Conservation (phyloP, 2,888 invertebrate species). For the Sesia apiformis region DNA sequence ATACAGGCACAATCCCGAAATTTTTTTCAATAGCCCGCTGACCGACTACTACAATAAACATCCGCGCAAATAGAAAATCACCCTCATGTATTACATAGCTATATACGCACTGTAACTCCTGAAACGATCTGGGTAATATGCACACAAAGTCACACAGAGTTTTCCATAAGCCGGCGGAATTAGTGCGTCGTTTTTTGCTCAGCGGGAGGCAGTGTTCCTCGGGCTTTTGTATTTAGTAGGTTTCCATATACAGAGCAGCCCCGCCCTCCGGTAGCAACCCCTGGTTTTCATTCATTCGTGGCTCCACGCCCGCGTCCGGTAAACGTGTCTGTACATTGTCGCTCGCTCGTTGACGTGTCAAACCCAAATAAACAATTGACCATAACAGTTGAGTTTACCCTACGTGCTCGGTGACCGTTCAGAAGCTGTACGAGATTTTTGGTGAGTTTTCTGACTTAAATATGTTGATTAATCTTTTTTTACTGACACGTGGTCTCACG, state of each 20-base stretch:
- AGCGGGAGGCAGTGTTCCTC: slow-evolving; percentile 5
- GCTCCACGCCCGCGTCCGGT: slow-evolving; percentile 26
- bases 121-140: slow-evolving; percentile 20
- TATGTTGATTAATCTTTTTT: not conserved
- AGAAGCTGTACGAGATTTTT: not conserved
- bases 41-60: no score
- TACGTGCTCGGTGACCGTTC: not conserved
- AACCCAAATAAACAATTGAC: slow-evolving; percentile 41
- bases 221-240: slow-evolving; percentile 25
- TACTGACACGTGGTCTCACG: not conserved
- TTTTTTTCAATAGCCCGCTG: no score
- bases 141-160: slow-evolving; percentile 35
- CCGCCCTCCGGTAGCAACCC: slow-evolving; percentile 53
- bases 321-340: slow-evolving; percentile 15
- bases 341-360: slow-evolving; percentile 27
- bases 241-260: slow-evolving; percentile 32
- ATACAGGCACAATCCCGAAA: no score
- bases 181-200: slow-evolving; percentile 10
- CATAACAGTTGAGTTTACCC: slow-evolving; percentile 8
- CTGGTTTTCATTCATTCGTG: slow-evolving; percentile 60
- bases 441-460: slow-evolving; percentile 1
- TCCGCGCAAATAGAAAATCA: no score
- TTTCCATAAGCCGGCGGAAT: slow-evolving; percentile 36
- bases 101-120: slow-evolving; percentile 6
- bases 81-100: no score